phyloP scores from a whole-genome alignment of 2,797 vertebrate species.

The Cyclopterus lumpus region DNA sequence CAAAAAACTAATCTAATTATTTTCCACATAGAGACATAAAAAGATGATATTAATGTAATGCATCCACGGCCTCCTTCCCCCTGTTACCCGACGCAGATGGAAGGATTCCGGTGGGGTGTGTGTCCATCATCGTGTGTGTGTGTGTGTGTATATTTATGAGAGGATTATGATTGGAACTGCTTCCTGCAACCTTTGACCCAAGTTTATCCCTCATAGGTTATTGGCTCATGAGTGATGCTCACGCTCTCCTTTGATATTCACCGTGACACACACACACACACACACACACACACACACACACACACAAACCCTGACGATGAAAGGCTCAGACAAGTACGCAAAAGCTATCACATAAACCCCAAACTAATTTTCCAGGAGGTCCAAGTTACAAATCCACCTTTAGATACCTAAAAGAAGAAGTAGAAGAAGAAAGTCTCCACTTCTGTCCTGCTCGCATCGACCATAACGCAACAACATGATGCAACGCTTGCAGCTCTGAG shows the following conservation, averaged over 20 bases:
- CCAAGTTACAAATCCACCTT: constrained; percentile 18
- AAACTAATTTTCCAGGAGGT: constrained; percentile 42
- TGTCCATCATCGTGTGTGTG: constrained; percentile 57
- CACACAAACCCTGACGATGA: background rate
- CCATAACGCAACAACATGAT: constrained; percentile 39
- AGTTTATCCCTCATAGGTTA: constrained; percentile 49
- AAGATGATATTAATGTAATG: background rate
- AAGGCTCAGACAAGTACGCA: constrained; percentile 3
- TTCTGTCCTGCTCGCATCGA: constrained; percentile 38
- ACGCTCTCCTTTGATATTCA: constrained; percentile 36
- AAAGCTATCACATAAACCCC: constrained; percentile 18
- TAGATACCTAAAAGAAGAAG: background rate
- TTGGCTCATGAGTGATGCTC: constrained; percentile 55
- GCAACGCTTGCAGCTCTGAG: constrained; percentile 50
- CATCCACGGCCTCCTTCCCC: background rate
- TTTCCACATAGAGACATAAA: too few species aligned
- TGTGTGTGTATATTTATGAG: constrained; percentile 66
- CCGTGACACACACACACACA: constrained; percentile 4
- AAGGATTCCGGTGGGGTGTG: background rate
- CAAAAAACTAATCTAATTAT: too few species aligned
- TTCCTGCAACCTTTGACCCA: constrained; percentile 64
- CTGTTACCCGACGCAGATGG: constrained; percentile 5
- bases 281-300: background rate
- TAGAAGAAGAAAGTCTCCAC: background rate
- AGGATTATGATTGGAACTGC: constrained; percentile 54